Evolutionary conservation across 2,113 vertebrate species (phyloP), one percentile per base, ranked within the genome.

Genomic region (Diadophis punctatus): DNA sequence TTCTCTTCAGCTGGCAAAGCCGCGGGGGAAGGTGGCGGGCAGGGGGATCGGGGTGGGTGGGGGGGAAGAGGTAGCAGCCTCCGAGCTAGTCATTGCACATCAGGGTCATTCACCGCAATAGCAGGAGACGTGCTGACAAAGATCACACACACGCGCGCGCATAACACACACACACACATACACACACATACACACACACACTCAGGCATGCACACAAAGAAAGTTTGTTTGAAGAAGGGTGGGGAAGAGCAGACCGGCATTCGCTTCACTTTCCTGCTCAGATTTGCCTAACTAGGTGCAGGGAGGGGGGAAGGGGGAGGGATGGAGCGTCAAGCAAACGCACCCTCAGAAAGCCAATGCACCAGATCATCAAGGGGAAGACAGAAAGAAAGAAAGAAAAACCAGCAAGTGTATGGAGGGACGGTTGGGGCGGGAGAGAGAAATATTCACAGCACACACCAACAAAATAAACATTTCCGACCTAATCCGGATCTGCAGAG

Each of bases 341-440:
- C 97, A 95, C 93, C 95, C 94, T 94, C 94, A 93, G 97, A 95
- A 97, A 86, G 96, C 96, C 39, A 95, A 96, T 96, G 97, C 96
- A 96, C 88, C 97, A 98, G 98, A 98, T 95, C 98, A 98, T 95
- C 98, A 98, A 98, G 98, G 97, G 97, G 93, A 96, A 92, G 95
- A 92, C 96, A 97, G 95, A 97, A 95, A 63, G 58, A 12, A 12
- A 27, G 25, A 25, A 25, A 9, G 2, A 9, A 98, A 97, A n/a
- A n/a, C n/a, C 6, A 94, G 95, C 49, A 97, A 97, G 96, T 96
- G 96, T 34, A 74, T 56, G 87, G 25, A 18, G 9, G 43, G 43
- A 1, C 2, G 89, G 93, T 48, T 68, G 34, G 90, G 93, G 97
- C 90, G 96, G 93, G 96, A 97, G 97, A 97, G 97, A 94, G 97